Evolutionary conservation across 2,797 vertebrate genomes (phyloP).

Genomic region (Anguilla pacifica): DNA sequence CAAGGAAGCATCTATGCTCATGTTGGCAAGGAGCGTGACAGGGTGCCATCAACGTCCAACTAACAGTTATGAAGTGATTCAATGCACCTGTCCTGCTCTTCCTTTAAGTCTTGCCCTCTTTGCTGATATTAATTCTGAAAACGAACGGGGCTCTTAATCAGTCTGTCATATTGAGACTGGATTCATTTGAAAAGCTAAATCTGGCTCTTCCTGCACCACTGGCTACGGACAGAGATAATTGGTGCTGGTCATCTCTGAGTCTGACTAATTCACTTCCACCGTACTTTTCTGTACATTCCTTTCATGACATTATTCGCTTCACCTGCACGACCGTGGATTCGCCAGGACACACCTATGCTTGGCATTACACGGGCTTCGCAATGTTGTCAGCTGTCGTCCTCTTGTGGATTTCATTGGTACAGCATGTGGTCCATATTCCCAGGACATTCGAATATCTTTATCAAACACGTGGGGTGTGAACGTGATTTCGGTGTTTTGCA

Average conservation of each 20-base stretch:
- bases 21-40: not conserved
- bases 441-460: not conserved
- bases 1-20: not conserved
- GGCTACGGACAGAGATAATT: constrained; percentile 63
- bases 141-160: constrained; percentile 52
- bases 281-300: constrained; percentile 48
- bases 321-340: constrained; percentile 52
- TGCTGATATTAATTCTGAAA: constrained; percentile 48
- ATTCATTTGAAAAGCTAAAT: constrained; percentile 59
- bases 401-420: constrained; percentile 41
- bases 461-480: not conserved
- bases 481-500: not conserved
- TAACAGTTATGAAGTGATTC: not conserved
- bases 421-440: not conserved
- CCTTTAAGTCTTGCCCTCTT: constrained; percentile 38
- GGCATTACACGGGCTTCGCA: constrained; percentile 32
- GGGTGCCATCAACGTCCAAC: not conserved
- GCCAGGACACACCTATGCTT: constrained; percentile 43
- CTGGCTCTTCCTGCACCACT: constrained; percentile 38
- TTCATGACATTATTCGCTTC: constrained; percentile 54
- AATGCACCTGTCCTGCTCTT: not conserved
- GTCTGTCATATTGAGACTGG: constrained; percentile 42
- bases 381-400: constrained; percentile 60
- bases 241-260: constrained; percentile 58
- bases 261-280: constrained; percentile 61